Base-by-base conservation (phyloP, 2,113 vertebrate species). In the Monarcha castaneiventris region DNA sequence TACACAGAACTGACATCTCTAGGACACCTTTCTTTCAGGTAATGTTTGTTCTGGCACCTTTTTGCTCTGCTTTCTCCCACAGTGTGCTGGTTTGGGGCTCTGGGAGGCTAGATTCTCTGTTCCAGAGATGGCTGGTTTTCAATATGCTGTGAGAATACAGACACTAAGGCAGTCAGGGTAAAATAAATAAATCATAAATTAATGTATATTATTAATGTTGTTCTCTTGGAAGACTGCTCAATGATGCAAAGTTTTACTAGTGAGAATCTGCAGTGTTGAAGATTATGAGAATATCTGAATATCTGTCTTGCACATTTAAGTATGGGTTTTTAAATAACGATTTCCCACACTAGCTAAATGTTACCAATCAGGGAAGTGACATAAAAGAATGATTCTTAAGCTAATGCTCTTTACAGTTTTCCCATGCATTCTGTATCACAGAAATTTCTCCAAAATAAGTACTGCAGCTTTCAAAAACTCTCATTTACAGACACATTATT, bases 111-210 rank as follows among this genome's bases (percentile, higher is more conserved):
- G 13, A 58, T 81, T 27, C 25, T 77, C 33, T 84, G 17, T 78
- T 81, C 74, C 30, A 55, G 55, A 62, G 29, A 32, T 69, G 59
- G 7, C 51, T 69, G 55, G 12, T 59, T 80, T 87, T 87, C 59
- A 74, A 4, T 54, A 37, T 59, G 27, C 62, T 85, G 2, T 67
- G 55, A 79, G 58, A 85, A 77, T 78, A 12, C 41, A 61, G n/a
- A 39, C 37, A 58, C 32, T 78, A 78, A 83, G 90, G 44, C 49
- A 93, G 55, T n/a, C 18, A 0, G 16, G 49, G 22, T 83, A 73
- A 82, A 90, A 86, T 78, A 95, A 89, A 87, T 87, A 59, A 90
- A 52, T 82, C 13, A 81, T 84, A 73, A 94, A 67, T 87, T 91
- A 12, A 32, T 55, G 30, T 77, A 19, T 67, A 86, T 88, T 81